Evolutionary conservation across 2,113 vertebrate genomes (phyloP).

Genomic region (Regulus satrapa): DNA sequence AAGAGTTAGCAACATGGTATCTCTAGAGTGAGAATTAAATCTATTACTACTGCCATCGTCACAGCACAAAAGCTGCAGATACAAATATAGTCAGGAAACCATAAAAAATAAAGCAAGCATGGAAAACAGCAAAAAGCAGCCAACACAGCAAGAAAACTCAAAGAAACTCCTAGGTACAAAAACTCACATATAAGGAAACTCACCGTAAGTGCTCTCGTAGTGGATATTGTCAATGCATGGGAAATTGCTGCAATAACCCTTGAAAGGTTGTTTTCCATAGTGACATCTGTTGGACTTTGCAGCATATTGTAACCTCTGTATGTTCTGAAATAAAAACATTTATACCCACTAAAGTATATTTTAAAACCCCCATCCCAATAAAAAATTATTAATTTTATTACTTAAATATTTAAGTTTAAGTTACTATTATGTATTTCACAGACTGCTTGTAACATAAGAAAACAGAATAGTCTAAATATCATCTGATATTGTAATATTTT

Average conservation of each 20-base stretch:
- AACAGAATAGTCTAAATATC: background rate
- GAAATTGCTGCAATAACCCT: conserved; percentile 86
- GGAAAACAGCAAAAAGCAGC: background rate
- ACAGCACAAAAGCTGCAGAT: background rate
- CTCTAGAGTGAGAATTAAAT: background rate
- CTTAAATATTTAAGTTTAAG: background rate
- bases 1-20: background rate
- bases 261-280: conserved; percentile 93
- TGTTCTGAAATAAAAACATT: conserved; percentile 71
- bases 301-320: conserved; percentile 91
- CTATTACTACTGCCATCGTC: background rate
- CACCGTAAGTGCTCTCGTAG: conserved; percentile 88
- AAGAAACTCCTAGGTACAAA: background rate
- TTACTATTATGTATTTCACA: background rate
- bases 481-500: background rate
- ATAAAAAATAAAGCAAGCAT: background rate
- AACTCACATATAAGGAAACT: conserved; percentile 69
- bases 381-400: background rate
- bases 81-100: background rate
- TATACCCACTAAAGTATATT: background rate
- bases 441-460: background rate
- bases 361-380: background rate
- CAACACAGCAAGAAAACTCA: background rate
- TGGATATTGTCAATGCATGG: conserved; percentile 86
- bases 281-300: conserved; percentile 82